Percentiles rank a stretch among this genome's conserved stretches.
Conservation (phyloP, 2,113 vertebrate genomes). For the Cnemophilus loriae region DNA sequence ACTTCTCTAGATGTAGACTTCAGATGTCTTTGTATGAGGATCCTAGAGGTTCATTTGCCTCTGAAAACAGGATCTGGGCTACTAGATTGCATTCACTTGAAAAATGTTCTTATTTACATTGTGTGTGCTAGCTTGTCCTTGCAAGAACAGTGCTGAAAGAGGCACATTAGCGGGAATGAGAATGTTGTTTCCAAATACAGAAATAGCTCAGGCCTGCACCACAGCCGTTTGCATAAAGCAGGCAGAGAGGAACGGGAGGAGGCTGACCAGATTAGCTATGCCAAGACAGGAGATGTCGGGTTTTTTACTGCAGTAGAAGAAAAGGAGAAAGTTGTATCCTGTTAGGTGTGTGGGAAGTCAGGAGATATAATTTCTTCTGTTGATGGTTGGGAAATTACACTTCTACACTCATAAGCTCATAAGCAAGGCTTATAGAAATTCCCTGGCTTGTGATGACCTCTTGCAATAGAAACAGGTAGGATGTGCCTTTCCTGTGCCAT, state of each 20-base stretch:
- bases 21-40: background rate
- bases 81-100: background rate
- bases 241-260: background rate
- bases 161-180: background rate
- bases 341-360: background rate
- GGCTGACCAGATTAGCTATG: background rate
- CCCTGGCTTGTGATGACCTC: background rate
- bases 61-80: background rate
- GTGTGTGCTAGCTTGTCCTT: background rate
- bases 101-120: background rate
- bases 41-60: background rate
- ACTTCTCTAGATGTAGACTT: background rate
- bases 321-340: background rate
- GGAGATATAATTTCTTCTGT: background rate
- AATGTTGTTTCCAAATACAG: background rate
- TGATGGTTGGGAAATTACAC: background rate
- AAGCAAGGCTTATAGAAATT: background rate
- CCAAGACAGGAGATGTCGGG: background rate
- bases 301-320: background rate
- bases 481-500: background rate
- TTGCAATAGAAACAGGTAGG: background rate
- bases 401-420: background rate
- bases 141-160: background rate
- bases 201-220: background rate
- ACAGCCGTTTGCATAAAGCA: background rate